Percentiles rank a stretch among this genome's conserved stretches.
Conservation (phyloP, 1,140 invertebrate species). For the Kradibia gibbosae region DNA sequence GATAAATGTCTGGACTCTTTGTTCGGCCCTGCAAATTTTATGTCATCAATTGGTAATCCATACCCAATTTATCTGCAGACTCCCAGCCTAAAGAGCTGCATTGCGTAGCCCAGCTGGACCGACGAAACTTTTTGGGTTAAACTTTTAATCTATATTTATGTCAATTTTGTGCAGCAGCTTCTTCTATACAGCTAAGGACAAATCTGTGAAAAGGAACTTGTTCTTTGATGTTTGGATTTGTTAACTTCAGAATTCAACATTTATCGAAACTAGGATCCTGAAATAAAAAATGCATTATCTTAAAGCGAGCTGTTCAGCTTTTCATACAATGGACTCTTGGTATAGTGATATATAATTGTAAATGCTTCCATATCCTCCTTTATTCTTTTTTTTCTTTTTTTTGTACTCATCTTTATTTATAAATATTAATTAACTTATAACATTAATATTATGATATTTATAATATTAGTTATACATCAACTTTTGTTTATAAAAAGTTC, state of each 20-base stretch:
- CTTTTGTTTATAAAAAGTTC: too few species aligned
- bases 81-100: not conserved
- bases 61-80: not conserved
- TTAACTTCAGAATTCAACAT: not conserved
- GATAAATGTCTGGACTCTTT: not conserved
- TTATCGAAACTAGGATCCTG: not conserved
- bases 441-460: too few species aligned
- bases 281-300: conserved; percentile 1
- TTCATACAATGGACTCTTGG: conserved; percentile 26
- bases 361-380: conserved; percentile 10
- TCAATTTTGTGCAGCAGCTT: not conserved
- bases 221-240: not conserved
- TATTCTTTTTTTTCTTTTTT: conserved; percentile 5
- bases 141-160: conserved; percentile 23
- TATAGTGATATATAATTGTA: conserved; percentile 10
- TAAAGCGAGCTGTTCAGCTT: not conserved
- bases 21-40: not conserved
- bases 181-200: not conserved
- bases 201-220: not conserved
- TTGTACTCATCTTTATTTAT: too few species aligned
- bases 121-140: conserved; percentile 26
- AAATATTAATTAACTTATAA: too few species aligned
- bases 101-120: not conserved
- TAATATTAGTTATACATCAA: too few species aligned
- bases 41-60: not conserved